Base-by-base conservation (phyloP, 1,140 invertebrate genomes). In the Formica exsecta region DNA sequence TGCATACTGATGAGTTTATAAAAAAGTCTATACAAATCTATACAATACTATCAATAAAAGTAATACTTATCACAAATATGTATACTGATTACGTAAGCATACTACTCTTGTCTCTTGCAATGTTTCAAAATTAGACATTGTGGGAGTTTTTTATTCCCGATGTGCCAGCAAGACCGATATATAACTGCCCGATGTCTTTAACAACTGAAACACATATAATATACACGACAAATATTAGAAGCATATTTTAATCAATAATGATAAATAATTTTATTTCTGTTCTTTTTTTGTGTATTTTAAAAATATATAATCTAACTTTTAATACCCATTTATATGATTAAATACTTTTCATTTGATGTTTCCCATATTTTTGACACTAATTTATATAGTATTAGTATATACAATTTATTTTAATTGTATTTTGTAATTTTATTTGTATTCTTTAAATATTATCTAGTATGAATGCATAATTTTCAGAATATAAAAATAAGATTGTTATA, bases 121-220 rank as follows among this genome's bases (percentile, higher is more conserved):
- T 13, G 3, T 32, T 32, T 32, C 2, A 29, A 29, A 29, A 29
- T 29, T 1, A 32, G 32, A 32, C 32, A 32, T 32, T 32, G 32
- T 32, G 0, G 32, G 32, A 32, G 3, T 44, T 44, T 44, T 44
- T 44, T 44, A 9, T 44, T 11, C 8, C 2, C 51, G 71, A 74
- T 57, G 29, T 3, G 76, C 76, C 19, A 86, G 32, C 11, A 86
- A 48, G 25, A 86, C 54, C 0, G 85, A 86, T 71, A 86, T 65
- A n/a, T 83, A 86, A 29, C 77, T 68, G 3, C 38, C 38, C 16
- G 77, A 71, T n/a, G 54, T 83, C 44, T 86, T 86, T 65, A 86
- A 25, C 0, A 86, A n/a, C 66, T 83, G 48, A 44, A 44, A 44
- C 9, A 11, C 2, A 9, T 44, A 3, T 11, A 44, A 44, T 44